Percentiles rank a stretch among this genome's conserved stretches.
phyloP scores from a whole-genome alignment of 2,113 vertebrate species.

The Glaucidium brasilianum region DNA sequence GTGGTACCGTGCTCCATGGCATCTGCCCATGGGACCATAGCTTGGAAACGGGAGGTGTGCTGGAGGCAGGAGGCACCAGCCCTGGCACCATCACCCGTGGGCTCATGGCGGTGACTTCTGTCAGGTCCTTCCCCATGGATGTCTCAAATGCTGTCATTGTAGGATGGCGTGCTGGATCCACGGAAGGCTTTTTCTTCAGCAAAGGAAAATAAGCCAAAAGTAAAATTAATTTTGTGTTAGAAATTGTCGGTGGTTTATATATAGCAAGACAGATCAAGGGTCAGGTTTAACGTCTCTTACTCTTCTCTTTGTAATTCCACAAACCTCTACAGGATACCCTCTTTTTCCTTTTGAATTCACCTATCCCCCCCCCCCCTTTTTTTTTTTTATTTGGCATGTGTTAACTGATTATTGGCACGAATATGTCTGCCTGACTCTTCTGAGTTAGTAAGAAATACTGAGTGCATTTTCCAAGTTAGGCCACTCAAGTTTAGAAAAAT shows the following conservation, averaged over 20 bases:
- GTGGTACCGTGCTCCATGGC: background rate
- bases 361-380: background rate
- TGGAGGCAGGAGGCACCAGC: background rate
- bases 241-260: background rate
- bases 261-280: background rate
- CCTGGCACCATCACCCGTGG: rapidly evolving
- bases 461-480: background rate
- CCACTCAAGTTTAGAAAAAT: background rate
- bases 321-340: background rate
- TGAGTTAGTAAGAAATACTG: background rate
- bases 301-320: background rate
- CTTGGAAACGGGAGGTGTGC: background rate
- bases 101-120: background rate
- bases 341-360: background rate
- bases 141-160: background rate
- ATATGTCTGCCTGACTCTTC: background rate
- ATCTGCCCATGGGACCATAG: background rate
- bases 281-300: background rate
- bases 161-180: background rate
- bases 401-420: background rate
- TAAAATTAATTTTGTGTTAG: background rate
- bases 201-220: background rate
- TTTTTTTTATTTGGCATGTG: background rate
- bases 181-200: background rate
- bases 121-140: background rate